Conservation (phyloP, 2,797 vertebrate species). For the Danio albolineatus region DNA sequence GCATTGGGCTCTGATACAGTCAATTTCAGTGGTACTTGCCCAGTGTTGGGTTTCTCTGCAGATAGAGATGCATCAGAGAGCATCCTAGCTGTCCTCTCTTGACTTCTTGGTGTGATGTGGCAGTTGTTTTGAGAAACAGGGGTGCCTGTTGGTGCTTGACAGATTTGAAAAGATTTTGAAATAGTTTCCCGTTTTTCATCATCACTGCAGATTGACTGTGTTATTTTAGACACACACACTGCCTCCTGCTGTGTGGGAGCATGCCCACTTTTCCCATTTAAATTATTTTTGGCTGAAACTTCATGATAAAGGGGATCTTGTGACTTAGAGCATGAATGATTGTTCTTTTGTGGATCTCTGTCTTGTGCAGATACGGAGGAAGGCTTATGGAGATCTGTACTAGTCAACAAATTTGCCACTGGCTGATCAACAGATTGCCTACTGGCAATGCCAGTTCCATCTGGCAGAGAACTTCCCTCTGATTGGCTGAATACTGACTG, state of each 20-base stretch:
- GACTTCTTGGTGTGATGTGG: constrained; percentile 49
- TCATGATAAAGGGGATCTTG: constrained; percentile 34
- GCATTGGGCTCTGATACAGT: constrained; percentile 51
- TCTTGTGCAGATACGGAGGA: constrained; percentile 55
- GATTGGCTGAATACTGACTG: constrained; percentile 39
- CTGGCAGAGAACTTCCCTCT: constrained; percentile 39
- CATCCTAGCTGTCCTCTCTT: constrained; percentile 52
- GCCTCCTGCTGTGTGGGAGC: constrained; percentile 25
- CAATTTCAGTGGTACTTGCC: constrained; percentile 29
- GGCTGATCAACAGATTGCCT: constrained; percentile 46
- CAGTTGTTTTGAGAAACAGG: constrained; percentile 35
- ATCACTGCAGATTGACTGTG: constrained; percentile 42
- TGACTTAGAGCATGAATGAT: constrained; percentile 20
- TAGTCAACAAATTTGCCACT: constrained; percentile 4
- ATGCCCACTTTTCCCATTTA: constrained; percentile 32
- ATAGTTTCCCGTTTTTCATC: constrained; percentile 54
- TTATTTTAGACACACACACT: constrained; percentile 46
- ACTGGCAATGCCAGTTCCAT: background rate
- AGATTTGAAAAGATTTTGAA: constrained; percentile 49
- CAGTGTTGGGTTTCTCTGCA: constrained; percentile 51
- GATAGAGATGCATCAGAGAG: constrained; percentile 39
- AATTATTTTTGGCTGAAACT: constrained; percentile 19
- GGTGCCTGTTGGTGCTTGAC: constrained; percentile 35
- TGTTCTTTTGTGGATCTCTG: constrained; percentile 2
- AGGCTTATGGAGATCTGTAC: constrained; percentile 52